Evolutionary conservation across 2,888 invertebrate genomes (phyloP), one percentile per base, ranked within the genome.

Genomic region (Augochlorella aurata): DNA sequence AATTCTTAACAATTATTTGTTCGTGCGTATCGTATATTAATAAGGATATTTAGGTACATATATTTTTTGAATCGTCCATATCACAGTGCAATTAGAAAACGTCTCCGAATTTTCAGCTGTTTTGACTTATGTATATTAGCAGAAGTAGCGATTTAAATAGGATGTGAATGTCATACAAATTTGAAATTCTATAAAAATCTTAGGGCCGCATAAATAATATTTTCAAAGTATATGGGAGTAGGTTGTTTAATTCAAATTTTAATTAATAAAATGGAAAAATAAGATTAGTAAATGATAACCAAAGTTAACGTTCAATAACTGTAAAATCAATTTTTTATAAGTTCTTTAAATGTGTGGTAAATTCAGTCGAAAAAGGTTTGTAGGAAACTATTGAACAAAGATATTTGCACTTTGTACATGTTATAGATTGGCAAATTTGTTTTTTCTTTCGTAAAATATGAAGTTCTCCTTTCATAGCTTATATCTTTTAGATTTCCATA

Each of bases 221-320:
- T 87, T 87, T 87, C 74, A 52, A 79, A 76, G 52, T 87, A 70
- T 87, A 87, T 63, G 75, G 77, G 67, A 61, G 65, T 81, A 83
- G 67, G 50, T 81, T 75, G 74, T 84, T 68, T 77, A 83, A 21
- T 67, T 52, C 65, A 79, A 77, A 81, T 81, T 75, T 69, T 74
- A 80, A 86, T 54, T 82, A 75, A 79, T 79, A 79, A 78, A 83
- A 76, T 21, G 50, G 71, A 69, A 52, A 52, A 38, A 85, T 73
- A 80, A 70, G 76, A 86, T 77, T 86, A 84, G 69, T 69, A 78
- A 74, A 79, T 81, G 66, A 68, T 83, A 80, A 80, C 82, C 84
- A 84, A 77, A 78, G 86, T 85, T 85, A 84, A 82, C 68, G 81
- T 87, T 83, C 68, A 79, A 65, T 74, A 81, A 76, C 76, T 84